Conservation (phyloP, 2,113 vertebrate genomes). For the Podilymbus podiceps region DNA sequence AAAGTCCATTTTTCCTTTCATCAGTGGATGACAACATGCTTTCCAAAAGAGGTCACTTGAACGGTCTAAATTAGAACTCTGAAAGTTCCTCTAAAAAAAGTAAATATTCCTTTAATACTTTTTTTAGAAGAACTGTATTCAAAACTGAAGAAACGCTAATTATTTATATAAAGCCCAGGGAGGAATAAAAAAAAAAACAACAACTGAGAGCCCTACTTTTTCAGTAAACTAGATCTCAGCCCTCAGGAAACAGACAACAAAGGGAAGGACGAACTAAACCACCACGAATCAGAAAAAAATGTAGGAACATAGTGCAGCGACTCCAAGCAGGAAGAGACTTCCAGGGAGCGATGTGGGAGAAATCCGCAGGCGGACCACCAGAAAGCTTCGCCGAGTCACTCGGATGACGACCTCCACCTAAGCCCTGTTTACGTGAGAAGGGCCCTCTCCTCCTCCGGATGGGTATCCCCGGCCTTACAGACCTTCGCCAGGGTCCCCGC, state of each 20-base stretch:
- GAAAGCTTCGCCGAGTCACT: background rate
- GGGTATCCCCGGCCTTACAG: background rate
- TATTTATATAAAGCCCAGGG: background rate
- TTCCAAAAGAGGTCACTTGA: background rate
- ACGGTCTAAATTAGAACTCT: background rate
- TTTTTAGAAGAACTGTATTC: background rate
- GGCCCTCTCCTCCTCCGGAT: background rate
- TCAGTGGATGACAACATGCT: background rate
- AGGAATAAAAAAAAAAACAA: background rate
- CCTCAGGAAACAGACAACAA: background rate
- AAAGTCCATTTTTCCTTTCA: background rate
- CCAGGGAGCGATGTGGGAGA: rapidly evolving
- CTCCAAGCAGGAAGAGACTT: background rate
- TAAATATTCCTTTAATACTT: background rate
- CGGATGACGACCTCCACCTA: background rate
- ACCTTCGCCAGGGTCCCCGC: background rate
- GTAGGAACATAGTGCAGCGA: background rate
- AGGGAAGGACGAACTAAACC: background rate
- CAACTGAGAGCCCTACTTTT: too few species aligned
- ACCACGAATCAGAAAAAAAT: background rate
- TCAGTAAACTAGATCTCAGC: background rate
- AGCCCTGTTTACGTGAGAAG: rapidly evolving
- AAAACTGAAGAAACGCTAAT: background rate
- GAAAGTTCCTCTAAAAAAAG: background rate
- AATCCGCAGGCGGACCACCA: rapidly evolving